phyloP scores from a whole-genome alignment of 2,888 invertebrate genomes.

The Sepioteuthis lessoniana region DNA sequence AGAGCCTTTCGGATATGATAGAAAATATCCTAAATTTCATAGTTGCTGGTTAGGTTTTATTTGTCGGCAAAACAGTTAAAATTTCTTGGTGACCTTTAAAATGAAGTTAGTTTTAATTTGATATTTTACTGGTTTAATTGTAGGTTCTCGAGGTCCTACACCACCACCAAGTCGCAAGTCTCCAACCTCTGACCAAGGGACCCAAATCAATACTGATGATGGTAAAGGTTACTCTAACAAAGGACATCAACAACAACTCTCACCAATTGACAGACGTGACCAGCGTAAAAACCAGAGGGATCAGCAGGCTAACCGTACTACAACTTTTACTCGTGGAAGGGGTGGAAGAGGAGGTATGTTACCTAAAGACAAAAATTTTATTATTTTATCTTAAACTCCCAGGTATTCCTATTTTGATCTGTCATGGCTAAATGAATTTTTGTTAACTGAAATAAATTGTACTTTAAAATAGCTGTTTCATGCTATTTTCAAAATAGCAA shows the following conservation, averaged over 20 bases:
- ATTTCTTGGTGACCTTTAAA: no score
- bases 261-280: background rate
- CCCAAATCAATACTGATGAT: slow-evolving; percentile 78
- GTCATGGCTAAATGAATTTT: no score
- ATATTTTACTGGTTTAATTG: slow-evolving; percentile 17
- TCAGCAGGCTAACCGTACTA: slow-evolving; percentile 49
- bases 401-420: no score
- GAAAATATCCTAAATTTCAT: no score
- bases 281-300: slow-evolving; percentile 38
- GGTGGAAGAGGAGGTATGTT: slow-evolving; percentile 58
- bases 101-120: background rate
- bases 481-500: no score
- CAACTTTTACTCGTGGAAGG: slow-evolving; percentile 61
- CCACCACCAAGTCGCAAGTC: slow-evolving; percentile 69
- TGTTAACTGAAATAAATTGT: no score
- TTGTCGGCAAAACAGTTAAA: no score
- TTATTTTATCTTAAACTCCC: no score
- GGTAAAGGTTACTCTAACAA: slow-evolving; percentile 25
- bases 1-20: no score
- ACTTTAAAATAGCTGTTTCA: no score
- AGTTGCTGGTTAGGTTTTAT: no score
- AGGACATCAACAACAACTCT: slow-evolving; percentile 47
- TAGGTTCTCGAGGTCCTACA: slow-evolving; percentile 76
- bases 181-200: slow-evolving; percentile 86
- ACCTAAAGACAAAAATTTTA: background rate